Evolutionary conservation across 1,140 invertebrate genomes (phyloP).

Genomic region (Pomacea maculata): DNA sequence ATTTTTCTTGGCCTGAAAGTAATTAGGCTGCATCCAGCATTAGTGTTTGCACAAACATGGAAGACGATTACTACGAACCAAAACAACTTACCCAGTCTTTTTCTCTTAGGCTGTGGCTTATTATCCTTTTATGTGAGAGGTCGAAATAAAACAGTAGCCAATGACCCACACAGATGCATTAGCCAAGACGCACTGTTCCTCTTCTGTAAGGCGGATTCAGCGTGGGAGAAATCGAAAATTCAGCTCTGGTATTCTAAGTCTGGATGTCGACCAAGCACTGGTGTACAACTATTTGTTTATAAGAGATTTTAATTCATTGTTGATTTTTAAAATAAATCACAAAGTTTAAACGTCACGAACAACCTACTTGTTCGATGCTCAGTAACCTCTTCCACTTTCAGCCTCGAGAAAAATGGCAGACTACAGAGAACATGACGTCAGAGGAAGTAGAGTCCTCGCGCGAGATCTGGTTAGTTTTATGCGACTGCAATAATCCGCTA

Average conservation of each 20-base stretch:
- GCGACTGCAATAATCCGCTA: too few species aligned
- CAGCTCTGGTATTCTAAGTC: too few species aligned
- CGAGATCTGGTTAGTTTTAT: not conserved
- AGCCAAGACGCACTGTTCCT: conserved; percentile 7
- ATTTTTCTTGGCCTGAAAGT: too few species aligned
- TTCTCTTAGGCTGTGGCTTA: too few species aligned
- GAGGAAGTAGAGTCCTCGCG: conserved; percentile 28
- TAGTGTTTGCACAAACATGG: too few species aligned
- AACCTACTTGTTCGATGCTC: not conserved
- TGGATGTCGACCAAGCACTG: too few species aligned
- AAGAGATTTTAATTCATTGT: not conserved
- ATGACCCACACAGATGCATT: conserved; percentile 20
- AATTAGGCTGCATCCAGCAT: too few species aligned
- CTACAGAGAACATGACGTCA: conserved; percentile 22
- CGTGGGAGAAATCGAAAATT: too few species aligned
- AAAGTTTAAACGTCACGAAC: not conserved
- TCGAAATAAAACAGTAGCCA: conserved; percentile 10
- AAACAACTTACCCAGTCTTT: too few species aligned
- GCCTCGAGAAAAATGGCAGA: conserved; percentile 25
- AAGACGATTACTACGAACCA: too few species aligned
- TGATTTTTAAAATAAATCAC: not conserved
- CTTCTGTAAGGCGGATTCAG: too few species aligned
- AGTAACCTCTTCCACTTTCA: not conserved
- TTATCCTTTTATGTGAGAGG: conserved; percentile 13
- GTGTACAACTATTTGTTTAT: not conserved